Conservation (phyloP, 2,797 vertebrate species). For the Lophotriccus pileatus region DNA sequence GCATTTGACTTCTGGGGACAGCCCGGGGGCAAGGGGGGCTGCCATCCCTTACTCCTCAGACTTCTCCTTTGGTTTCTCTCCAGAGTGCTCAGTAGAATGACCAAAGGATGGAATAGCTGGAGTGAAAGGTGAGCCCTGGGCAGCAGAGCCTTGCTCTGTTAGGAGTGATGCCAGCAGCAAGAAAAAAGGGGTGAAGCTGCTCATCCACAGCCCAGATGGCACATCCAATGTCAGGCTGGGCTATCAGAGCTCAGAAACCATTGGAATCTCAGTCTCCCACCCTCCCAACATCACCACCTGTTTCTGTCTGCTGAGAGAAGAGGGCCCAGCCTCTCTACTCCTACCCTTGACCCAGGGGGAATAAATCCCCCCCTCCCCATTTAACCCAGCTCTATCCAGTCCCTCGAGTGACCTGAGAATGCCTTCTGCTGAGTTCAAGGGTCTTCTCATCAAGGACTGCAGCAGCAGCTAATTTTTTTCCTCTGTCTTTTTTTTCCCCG, state of each 20-base stretch:
- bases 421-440: not conserved
- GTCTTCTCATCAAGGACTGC: not conserved
- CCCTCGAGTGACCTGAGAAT: not conserved
- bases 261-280: fast-evolving
- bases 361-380: fast-evolving
- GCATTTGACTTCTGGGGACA: not conserved
- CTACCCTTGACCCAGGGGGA: not conserved
- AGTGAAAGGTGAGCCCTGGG: not conserved
- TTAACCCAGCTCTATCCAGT: not conserved
- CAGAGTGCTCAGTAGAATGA: not conserved
- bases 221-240: fast-evolving
- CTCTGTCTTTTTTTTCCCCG: not conserved
- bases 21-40: not conserved
- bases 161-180: not conserved
- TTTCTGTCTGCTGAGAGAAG: not conserved
- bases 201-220: not conserved
- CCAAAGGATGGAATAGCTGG: fast-evolving
- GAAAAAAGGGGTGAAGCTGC: not conserved
- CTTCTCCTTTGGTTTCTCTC: not conserved
- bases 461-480: not conserved
- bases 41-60: not conserved
- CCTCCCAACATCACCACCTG: not conserved
- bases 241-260: not conserved
- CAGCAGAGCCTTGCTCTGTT: not conserved
- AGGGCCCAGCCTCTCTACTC: not conserved